Evolutionary conservation across 2,113 vertebrate genomes (phyloP).

Genomic region (Antennarius striatus): DNA sequence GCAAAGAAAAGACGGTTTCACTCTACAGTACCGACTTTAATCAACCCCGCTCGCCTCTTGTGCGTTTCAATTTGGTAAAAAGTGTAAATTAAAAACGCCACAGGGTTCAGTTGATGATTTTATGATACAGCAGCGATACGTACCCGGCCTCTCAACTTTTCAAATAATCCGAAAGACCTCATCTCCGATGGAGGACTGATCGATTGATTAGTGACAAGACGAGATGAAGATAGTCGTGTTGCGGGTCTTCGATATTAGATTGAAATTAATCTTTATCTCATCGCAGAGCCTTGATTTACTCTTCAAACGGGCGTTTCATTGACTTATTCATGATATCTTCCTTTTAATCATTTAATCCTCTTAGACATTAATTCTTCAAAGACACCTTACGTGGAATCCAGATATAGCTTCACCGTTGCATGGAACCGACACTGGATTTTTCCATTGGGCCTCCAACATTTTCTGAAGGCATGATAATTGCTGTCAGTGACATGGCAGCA

Average conservation of each 20-base stretch:
- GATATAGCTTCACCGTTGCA: conserved; percentile 9
- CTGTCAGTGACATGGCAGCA: too few relatives aligned
- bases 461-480: too few relatives aligned
- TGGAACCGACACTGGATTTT: not conserved
- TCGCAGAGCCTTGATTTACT: conserved; percentile 1
- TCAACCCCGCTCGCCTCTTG: too few relatives aligned
- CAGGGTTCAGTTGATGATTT: too few relatives aligned
- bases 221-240: not conserved
- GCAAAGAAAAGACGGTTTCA: too few relatives aligned
- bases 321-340: conserved; percentile 5
- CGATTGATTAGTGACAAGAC: conserved; percentile 2
- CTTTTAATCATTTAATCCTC: not conserved
- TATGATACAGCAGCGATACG: too few relatives aligned
- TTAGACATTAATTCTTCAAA: conserved; percentile 1
- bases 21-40: too few relatives aligned
- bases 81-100: too few relatives aligned
- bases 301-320: conserved; percentile 1
- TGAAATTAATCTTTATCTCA: conserved; percentile 1
- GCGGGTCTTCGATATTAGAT: not conserved
- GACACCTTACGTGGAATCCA: not conserved
- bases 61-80: too few relatives aligned
- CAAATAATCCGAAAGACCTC: conserved; percentile 7
- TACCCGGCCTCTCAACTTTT: not conserved
- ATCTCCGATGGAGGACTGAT: not conserved
- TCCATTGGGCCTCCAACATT: too few relatives aligned